Evolutionary conservation across 1,140 invertebrate species (phyloP), one percentile per base, ranked within the genome.

Genomic region (Drosophila repleta): DNA sequence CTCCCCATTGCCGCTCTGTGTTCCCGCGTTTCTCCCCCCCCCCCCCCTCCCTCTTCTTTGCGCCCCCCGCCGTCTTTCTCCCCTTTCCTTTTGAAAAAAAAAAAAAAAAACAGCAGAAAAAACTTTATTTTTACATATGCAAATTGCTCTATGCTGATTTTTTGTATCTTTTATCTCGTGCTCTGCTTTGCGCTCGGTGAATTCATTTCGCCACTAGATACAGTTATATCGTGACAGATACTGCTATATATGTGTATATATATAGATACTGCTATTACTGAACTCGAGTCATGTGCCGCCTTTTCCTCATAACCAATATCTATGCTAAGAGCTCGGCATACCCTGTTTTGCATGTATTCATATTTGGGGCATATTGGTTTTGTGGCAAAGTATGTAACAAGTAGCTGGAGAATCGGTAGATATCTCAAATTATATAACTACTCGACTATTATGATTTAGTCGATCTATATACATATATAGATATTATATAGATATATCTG

Each of bases 181-280:
- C 29, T 69, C 58, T 67, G 57, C 48, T 72, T 65, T 65, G 58
- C 37, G 51, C 55, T 15, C 39, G 46, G 78, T 60, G 78, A 82
- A 87, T 85, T 82, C 61, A 87, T 87, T 83, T 60, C 60, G 45
- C 62, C 63, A 78, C 75, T 63, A 78, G 60, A 58, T 52, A 71
- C 37, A 62, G 37, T 43, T 43, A 43, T 17, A 17, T 43, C 1
- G 15, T 17, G n/a, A 17, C 39, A 17, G n/a, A 43, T 43, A 17
- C 39, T 32, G 32, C 29, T 11, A 46, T 45, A 46, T 32, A 18
- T n/a, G 32, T 13, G 46, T 32, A 60, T 13, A 21, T 48, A 26
- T 43, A 52, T 13, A 53, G 51, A 49, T 15, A 51, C 24, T 43
- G 37, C 17, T 26, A 20, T 18, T 24, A 13, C 2, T 2, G 10